phyloP scores from a whole-genome alignment of 2,113 vertebrate genomes.

The Cyrtonyx montezumae region DNA sequence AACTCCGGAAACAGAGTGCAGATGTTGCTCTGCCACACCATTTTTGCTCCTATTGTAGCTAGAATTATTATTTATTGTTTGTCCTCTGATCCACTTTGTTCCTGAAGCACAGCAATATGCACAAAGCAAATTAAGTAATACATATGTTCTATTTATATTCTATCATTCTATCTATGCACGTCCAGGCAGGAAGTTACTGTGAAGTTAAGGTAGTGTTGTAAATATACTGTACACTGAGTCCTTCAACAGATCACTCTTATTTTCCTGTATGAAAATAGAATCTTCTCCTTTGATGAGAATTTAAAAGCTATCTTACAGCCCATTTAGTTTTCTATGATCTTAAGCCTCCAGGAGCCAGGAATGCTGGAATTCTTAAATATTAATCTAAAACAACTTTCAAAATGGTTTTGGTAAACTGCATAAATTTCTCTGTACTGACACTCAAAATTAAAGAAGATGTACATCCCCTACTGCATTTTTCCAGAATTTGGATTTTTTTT shows the following conservation, averaged over 20 bases:
- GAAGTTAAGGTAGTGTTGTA: background rate
- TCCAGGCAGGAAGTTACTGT: background rate
- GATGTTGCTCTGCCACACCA: too few species aligned
- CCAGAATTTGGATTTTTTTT: background rate
- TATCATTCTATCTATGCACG: background rate
- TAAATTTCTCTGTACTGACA: background rate
- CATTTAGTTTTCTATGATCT: background rate
- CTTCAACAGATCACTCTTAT: background rate
- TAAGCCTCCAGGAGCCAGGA: background rate
- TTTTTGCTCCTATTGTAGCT: background rate
- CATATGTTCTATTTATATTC: background rate
- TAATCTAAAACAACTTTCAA: background rate
- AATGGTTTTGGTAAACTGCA: background rate
- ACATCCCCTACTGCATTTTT: background rate
- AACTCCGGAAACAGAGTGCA: background rate
- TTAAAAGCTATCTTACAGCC: background rate
- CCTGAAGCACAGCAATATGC: background rate
- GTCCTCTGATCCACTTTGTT: background rate
- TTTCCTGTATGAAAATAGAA: background rate
- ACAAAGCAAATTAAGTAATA: background rate
- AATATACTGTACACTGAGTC: background rate
- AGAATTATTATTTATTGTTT: background rate
- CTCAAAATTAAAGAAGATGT: background rate
- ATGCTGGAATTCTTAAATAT: background rate
- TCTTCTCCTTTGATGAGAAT: background rate